Evolutionary conservation across 2,888 invertebrate genomes (phyloP), one percentile per base, ranked within the genome.

Genomic region (Lordiphosa andalusiaca): DNA sequence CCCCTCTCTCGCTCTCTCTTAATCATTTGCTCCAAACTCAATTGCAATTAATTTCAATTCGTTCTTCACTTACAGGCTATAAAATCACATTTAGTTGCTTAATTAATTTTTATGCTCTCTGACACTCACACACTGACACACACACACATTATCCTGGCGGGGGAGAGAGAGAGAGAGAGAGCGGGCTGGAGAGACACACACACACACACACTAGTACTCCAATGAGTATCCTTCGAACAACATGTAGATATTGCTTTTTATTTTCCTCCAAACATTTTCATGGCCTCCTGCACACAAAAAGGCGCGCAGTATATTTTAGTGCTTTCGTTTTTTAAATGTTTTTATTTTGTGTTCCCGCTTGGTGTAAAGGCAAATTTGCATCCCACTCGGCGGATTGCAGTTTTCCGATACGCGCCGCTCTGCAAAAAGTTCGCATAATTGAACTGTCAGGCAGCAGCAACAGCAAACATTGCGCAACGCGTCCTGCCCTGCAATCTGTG

Each of bases 41-140:
- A 51, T 60, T 52, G 74, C 78, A 73, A 73, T 67, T 58, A 60
- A 54, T 75, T 61, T 53, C 64, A 67, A 71, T 64, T 67, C 73
- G 44, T 62, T 69, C 53, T 64, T 67, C 62, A 68, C 84, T 87
- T 88, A 87, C 63, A 50, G 53, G 77, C 87, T 87, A 73, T 86
- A 85, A 87, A 87, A 88, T 87, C 86, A 88, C 88, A 87, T 87
- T 87, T 83, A 87, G 87, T 87, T 88, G 80, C 88, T 87, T 87
- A 85, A 81, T 85, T 83, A 83, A 82, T 64, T 68, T 84, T 59
- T 67, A 80, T 66, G 49, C 59, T 57, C 59, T 38, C 60, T 44
- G 42, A 25, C 57, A 50, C 59, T 40, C 53, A 35, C n/a, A 23
- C 39, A 12, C 46, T 39, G 40, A 49, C 36, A 35, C 9, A 21